Conservation (phyloP, 2,797 vertebrate species). For the Valencia hispanica region DNA sequence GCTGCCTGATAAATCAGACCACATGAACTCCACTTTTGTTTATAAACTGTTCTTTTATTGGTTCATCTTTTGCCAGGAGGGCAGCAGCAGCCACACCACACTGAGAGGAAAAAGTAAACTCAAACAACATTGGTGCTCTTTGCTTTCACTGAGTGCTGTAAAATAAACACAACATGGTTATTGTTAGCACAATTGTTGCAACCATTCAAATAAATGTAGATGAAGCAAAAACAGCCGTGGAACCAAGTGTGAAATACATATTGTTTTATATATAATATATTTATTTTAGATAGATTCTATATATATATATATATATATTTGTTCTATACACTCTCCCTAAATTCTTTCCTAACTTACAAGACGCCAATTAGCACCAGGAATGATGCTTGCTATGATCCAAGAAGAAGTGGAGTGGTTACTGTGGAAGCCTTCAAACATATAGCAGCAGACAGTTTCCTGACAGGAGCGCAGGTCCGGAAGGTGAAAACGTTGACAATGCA, state of each 20-base stretch:
- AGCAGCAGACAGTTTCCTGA: slow-evolving; percentile 57
- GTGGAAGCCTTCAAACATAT: slow-evolving; percentile 60
- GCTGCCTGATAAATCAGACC: slow-evolving; percentile 2
- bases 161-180: slow-evolving; percentile 75
- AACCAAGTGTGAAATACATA: slow-evolving; percentile 66
- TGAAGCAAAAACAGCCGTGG: slow-evolving; percentile 69
- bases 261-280: slow-evolving; percentile 72
- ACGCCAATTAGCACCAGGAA: slow-evolving; percentile 82
- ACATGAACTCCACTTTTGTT: slow-evolving; percentile 13
- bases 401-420: slow-evolving; percentile 70
- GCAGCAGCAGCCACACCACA: slow-evolving; percentile 74
- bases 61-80: slow-evolving; percentile 75
- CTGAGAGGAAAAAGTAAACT: slow-evolving; percentile 65
- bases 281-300: slow-evolving; percentile 75
- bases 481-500: slow-evolving; percentile 5
- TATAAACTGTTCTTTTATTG: slow-evolving; percentile 82
- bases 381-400: slow-evolving; percentile 73
- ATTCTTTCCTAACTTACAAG: slow-evolving; percentile 81
- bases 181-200: slow-evolving; percentile 51
- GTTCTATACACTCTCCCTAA: slow-evolving; percentile 79
- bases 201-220: slow-evolving; percentile 81
- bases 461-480: slow-evolving; percentile 14
- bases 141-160: slow-evolving; percentile 54
- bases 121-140: slow-evolving; percentile 64
- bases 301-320: slow-evolving; percentile 77